phyloP scores from a whole-genome alignment of 2,113 vertebrate genomes.

The Corapipo altera region DNA sequence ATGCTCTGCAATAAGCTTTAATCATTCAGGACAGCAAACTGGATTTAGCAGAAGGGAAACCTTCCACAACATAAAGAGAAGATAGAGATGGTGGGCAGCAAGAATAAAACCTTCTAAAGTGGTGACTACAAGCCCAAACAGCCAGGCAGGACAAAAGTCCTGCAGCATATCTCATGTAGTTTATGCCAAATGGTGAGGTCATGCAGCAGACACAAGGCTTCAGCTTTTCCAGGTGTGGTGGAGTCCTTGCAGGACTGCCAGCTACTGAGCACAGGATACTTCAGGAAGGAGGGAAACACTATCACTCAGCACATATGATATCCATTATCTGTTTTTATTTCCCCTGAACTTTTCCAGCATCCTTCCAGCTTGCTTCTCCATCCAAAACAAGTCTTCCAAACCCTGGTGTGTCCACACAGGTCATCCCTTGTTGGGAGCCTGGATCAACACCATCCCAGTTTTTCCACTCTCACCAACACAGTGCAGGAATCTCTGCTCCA shows the following conservation, averaged over 20 bases:
- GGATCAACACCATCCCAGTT: fast-evolving
- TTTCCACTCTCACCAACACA: fast-evolving
- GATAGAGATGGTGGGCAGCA: neutral
- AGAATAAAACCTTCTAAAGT: neutral
- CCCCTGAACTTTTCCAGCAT: neutral
- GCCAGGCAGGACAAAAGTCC: neutral
- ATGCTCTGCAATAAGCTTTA: neutral
- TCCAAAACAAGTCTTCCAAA: neutral
- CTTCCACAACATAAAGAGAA: neutral
- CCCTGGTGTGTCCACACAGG: fast-evolving
- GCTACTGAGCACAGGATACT: neutral
- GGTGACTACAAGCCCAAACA: neutral
- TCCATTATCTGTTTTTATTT: neutral
- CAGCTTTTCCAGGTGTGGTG: neutral
- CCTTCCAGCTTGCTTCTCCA: neutral
- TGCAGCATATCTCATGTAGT: neutral
- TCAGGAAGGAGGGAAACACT: neutral
- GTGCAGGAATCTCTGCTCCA: neutral
- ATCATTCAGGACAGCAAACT: neutral
- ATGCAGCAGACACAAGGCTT: neutral
- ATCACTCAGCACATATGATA: fast-evolving
- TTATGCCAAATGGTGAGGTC: neutral
- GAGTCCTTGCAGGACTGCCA: neutral
- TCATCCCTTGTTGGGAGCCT: neutral
- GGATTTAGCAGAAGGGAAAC: neutral